Base-by-base conservation (phyloP, 2,797 vertebrate species). In the Acipenser oxyrinchus region DNA sequence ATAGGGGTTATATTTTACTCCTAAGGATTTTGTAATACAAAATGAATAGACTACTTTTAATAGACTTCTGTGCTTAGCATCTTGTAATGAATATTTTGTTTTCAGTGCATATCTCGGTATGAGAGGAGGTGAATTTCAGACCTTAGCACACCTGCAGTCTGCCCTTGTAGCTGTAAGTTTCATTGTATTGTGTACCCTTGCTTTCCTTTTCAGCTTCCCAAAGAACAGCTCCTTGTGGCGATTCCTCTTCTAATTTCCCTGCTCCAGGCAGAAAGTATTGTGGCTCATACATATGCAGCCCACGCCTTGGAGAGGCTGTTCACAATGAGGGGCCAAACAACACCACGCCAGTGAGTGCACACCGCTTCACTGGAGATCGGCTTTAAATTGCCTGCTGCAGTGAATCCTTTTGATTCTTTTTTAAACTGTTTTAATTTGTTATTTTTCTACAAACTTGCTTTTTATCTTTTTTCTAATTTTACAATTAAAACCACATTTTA, bases 271-370 rank as follows among this genome's bases (percentile, higher is more conserved):
- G 95, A 96, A 78, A 98, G 95, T 77, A 90, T 92, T 13, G 97
- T 99, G 64, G 92, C 97, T 71, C 97, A 99, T 72, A 99, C 97
- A 0, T 99, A 99, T 0, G 92, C 96, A 60, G 95, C 97, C 23
- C 95, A 99, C 7, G 95, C 97, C 59, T 83, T 99, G 65, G 96
- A 99, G 79, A 91, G 97, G 68, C 85, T 99, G 2, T 99, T 99
- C 74, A 99, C 96, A 1, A 97, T 99, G 96, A 92, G 91, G 76
- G 96, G 8, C 81, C 92, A 66, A 93, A 88, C 78, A 98, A 93
- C 48, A 70, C 88, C 8, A 94, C 94, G 1, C 91, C 95, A n/a
- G 97, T 99, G 83, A 95, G 93, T 79, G 9, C 2, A 4, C 2
- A 50, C 6, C 6, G 8, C 59, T 60, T 37, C 8, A 55, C 0